phyloP scores from a whole-genome alignment of 2,113 vertebrate genomes.

The Eubucco bourcierii region DNA sequence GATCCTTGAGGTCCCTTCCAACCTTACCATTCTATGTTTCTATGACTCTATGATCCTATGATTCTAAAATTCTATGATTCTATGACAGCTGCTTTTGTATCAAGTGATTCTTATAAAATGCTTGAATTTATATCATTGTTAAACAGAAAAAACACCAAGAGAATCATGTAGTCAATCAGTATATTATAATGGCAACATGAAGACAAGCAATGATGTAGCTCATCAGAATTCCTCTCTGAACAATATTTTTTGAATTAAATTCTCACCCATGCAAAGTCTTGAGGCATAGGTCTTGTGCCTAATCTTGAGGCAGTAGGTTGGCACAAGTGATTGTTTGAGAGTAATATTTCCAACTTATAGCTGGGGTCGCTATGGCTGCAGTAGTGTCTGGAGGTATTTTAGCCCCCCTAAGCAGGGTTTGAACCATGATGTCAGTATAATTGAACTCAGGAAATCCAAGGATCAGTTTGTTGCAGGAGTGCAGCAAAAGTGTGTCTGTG shows the following conservation, averaged over 20 bases:
- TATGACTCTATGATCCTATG: too few species aligned
- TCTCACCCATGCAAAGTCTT: not conserved
- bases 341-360: not conserved
- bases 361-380: not conserved
- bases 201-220: not conserved
- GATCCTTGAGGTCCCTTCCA: too few species aligned
- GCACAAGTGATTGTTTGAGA: not conserved
- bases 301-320: not conserved
- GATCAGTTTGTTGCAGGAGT: not conserved
- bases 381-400: not conserved
- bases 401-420: not conserved
- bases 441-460: not conserved
- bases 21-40: too few species aligned
- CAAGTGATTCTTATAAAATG: not conserved
- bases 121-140: not conserved
- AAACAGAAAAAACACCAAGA: not conserved
- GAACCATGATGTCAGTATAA: fast-evolving
- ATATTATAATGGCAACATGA: not conserved
- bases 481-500: fast-evolving
- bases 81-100: not conserved
- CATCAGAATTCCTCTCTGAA: slow-evolving; percentile 21
- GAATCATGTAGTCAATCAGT: not conserved
- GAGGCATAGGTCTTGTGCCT: not conserved
- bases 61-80: too few species aligned
- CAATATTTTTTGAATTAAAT: not conserved